phyloP scores from a whole-genome alignment of 2,113 vertebrate genomes.

The Pomatostomus ruficeps region DNA sequence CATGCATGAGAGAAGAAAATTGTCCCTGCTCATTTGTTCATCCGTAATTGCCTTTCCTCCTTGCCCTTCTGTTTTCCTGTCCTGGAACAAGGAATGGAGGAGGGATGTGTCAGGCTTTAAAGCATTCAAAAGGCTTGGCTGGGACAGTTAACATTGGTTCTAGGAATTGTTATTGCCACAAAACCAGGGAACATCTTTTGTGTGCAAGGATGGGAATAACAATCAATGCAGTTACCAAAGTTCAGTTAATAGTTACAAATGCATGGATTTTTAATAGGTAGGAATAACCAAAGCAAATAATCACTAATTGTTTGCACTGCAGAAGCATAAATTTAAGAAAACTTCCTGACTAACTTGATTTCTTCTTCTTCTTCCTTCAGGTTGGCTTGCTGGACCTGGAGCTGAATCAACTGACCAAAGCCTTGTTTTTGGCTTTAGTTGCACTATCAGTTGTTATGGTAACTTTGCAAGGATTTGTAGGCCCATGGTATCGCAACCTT shows the following conservation, averaged over 20 bases:
- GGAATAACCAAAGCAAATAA: background rate
- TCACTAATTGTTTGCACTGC: background rate
- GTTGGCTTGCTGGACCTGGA: slow-evolving; percentile 93
- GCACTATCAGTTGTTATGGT: slow-evolving; percentile 92
- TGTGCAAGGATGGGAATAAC: background rate
- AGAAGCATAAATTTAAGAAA: background rate
- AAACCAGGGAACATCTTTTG: background rate
- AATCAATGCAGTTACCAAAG: background rate
- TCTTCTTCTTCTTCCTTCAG: slow-evolving; percentile 63
- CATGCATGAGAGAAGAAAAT: background rate
- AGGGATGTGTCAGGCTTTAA: background rate
- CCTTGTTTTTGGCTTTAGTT: slow-evolving; percentile 92
- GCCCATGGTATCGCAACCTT: slow-evolving; percentile 92
- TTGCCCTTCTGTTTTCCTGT: background rate
- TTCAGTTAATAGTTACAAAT: background rate
- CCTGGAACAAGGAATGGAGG: background rate
- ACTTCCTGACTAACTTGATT: background rate
- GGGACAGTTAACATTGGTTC: background rate
- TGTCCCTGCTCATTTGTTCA: background rate
- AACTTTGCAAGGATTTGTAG: slow-evolving; percentile 91
- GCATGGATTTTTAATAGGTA: background rate
- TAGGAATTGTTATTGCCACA: background rate
- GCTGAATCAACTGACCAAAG: slow-evolving; percentile 94
- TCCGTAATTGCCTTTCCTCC: background rate
- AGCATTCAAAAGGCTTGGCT: background rate